Evolutionary conservation across 2,113 vertebrate species (phyloP), one percentile per base, ranked within the genome.

Genomic region (Cnemophilus loriae): DNA sequence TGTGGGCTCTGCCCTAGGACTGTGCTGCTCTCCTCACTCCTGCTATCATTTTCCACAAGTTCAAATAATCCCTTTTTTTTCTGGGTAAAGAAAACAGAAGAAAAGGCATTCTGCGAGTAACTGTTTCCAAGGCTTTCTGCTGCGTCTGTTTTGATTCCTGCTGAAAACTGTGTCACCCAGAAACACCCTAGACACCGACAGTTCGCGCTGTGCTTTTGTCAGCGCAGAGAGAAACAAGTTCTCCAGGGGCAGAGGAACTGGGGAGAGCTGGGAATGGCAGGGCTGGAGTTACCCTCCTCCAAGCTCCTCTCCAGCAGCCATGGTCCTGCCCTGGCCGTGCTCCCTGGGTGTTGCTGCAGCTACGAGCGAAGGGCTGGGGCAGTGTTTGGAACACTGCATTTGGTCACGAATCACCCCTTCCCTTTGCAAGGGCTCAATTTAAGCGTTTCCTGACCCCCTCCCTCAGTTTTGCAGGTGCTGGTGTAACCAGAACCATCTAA

Each of bases 131-230:
- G 67, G 24, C 35, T 56, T 44, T 87, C 53, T 68, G 61, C 7
- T 5, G 52, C 0, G 0, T 52, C 49, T 93, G 77, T 70, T 89
- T 85, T 85, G 67, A 88, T 83, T 79, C 1, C 0, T 4, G 1
- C 65, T 50, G 79, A 60, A 76, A 90, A 65, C 42, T 83, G 61
- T 96, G 94, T 90, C 82, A 86, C 92, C 90, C 79, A 90, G 92
- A 85, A 68, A 49, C 63, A 83, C 41, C 49, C 57, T 75, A 57
- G 90, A 75, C 78, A 83, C 41, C 0, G 0, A 68, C n/a, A 60
- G 67, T n/a, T 90, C 65, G 18, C 0, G 26, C 74, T 65, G 90
- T 76, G 74, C 52, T 73, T 68, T 91, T 84, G 35, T 26, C 74
- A 49, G 37, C 5, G 63, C 0, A 0, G 24, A 64, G 37, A 61